Evolutionary conservation across 2,113 vertebrate species (phyloP).

Genomic region (Elaphurus davidianus): DNA sequence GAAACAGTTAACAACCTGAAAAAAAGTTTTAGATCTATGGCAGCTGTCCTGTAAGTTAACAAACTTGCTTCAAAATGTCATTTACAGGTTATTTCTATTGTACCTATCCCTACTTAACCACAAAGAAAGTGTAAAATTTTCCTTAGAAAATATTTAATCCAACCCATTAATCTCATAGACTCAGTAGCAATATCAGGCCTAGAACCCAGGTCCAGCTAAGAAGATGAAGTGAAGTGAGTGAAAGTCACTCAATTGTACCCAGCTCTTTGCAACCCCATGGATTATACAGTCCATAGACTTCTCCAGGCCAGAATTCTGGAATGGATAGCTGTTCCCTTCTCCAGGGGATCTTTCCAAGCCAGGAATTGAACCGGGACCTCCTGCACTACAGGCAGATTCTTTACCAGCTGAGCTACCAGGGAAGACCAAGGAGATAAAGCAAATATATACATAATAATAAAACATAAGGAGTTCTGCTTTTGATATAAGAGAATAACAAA

Average conservation of each 20-base stretch:
- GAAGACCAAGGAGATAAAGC: background rate
- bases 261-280: background rate
- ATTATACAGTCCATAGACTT: background rate
- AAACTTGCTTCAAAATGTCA: conserved; percentile 37
- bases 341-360: background rate
- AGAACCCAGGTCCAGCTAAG: background rate
- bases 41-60: background rate
- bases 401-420: background rate
- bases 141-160: conserved; percentile 1
- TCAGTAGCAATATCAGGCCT: background rate
- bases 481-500: background rate
- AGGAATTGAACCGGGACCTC: background rate
- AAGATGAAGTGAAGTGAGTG: background rate
- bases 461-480: background rate
- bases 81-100: conserved; percentile 5
- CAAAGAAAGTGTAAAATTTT: background rate
- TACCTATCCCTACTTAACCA: background rate
- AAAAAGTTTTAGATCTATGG: background rate
- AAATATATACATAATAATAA: background rate
- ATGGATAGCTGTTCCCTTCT: background rate
- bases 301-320: background rate
- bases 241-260: background rate
- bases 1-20: conserved; percentile 6
- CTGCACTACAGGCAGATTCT: background rate
- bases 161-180: background rate